Evolutionary conservation across 2,797 vertebrate genomes (phyloP), one percentile per base, ranked within the genome.

Genomic region (Xenops minutus): DNA sequence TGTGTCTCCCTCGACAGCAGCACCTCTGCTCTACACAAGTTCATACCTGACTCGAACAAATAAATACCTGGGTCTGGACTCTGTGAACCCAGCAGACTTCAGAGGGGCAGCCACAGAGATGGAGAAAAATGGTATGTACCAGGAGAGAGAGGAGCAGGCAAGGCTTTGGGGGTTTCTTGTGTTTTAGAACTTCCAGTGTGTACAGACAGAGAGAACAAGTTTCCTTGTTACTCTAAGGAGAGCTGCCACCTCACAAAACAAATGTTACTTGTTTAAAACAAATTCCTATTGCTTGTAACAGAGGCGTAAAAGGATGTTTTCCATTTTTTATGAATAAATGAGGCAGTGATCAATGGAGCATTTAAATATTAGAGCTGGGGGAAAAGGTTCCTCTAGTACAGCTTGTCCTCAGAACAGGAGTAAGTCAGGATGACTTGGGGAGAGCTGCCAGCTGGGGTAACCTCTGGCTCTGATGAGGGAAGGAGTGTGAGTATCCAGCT

Each of bases 121-220:
- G 98, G 98, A 98, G 63, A 98, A 92, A 66, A 97, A 97, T 54
- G 98, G 98, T 98, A 92, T 0, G 97, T 97, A 69, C 34, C 56
- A 67, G 77, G 56, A 71, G 56, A 37, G 48, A 7, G 34, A 46
- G 32, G 24, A 34, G 34, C 13, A 52, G 30, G 13, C 72, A 59
- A 44, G 68, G 34, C 43, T 77, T 37, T 5, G 22, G n/a, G 6
- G 6, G 27, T 85, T 71, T 54, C 12, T 1, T 78, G 51, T 43
- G 7, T 8, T 73, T 73, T 55, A 84, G 59, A 77, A 22, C 55
- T 69, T 79, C 1, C 8, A 13, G 1, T 27, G 15, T n/a, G 16
- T 72, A 41, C 24, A 56, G 30, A 41, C 19, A 43, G 58, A 77
- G 55, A 55, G 36, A 74, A 23, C 21, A 52, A 32, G 12, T 86